Percentiles rank a stretch among this genome's conserved stretches.
These are phyloP conservation scores for Pseudolaguvia tuberculata DNA, from an alignment of 2,113 vertebrate genomes.

Conservation along the genomic window DNA sequence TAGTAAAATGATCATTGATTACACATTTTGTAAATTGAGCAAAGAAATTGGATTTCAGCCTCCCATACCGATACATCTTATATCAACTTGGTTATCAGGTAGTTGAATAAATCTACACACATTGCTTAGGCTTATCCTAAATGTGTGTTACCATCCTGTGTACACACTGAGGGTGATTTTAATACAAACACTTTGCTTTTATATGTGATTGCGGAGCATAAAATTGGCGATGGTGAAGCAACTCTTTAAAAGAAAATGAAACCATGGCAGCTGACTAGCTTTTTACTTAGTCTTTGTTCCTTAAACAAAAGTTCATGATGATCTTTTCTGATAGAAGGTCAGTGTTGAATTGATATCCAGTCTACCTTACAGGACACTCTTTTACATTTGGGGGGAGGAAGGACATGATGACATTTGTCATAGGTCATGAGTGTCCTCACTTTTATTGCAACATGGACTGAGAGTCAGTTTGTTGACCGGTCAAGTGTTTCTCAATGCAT, in stretches of 20 bases:
- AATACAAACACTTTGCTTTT: background rate
- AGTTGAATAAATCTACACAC: background rate
- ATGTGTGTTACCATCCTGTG: background rate
- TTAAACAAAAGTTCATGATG: background rate
- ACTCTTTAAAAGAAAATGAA: background rate
- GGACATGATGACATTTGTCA: conserved; percentile 7
- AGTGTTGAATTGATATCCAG: background rate
- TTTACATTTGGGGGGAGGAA: background rate
- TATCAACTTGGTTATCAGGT: background rate
- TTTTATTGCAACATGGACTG: background rate
- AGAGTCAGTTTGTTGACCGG: background rate
- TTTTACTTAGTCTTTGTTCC: background rate
- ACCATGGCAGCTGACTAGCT: background rate
- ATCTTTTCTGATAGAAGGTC: background rate
- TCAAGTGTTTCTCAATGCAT: conserved; percentile 11
- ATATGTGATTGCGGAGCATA: background rate
- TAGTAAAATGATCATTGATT: no score
- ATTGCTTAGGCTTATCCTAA: background rate
- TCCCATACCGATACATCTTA: background rate
- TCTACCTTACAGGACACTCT: background rate
- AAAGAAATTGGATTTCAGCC: no score
- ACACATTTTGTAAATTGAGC: no score
- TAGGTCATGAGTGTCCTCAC: background rate
- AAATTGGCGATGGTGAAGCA: background rate
- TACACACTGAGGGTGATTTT: background rate